These are phyloP conservation scores for Monomorium pharaonis DNA, from an alignment of 1,140 invertebrate species.

Conservation along the genomic window DNA sequence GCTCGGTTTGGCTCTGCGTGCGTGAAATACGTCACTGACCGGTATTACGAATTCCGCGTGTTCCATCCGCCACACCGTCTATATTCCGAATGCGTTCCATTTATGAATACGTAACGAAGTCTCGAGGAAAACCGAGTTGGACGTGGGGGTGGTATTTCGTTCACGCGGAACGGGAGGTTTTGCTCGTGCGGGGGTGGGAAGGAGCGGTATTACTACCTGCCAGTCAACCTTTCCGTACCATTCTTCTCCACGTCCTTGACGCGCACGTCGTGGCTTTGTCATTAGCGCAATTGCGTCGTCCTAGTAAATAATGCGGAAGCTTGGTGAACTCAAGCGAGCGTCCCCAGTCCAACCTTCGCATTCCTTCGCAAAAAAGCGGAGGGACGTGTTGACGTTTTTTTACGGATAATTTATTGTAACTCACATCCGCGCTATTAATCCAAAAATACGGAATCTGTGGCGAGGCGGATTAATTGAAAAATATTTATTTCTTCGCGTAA, in stretches of 20 bases:
- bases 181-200: not conserved
- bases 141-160: conserved; percentile 33
- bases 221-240: conserved; percentile 40
- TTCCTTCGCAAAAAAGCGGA: not conserved
- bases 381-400: not conserved
- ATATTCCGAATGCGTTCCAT: conserved; percentile 75
- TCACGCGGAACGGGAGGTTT: not conserved
- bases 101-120: conserved; percentile 79
- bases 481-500: not conserved
- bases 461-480: not conserved
- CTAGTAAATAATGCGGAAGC: conserved; percentile 9
- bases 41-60: conserved; percentile 75
- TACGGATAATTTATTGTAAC: not conserved
- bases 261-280: conserved; percentile 48
- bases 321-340: not conserved
- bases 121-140: conserved; percentile 64
- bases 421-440: not conserved
- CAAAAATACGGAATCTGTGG: not conserved
- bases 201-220: conserved; percentile 45
- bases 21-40: conserved; percentile 47
- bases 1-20: not conserved
- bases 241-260: not conserved
- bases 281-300: conserved; percentile 53
- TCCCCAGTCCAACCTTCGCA: not conserved
- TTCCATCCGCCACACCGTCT: conserved; percentile 65